These are phyloP conservation scores for Neodontobutis hainanensis DNA, from an alignment of 2,113 vertebrate species.

Conservation along the genomic window DNA sequence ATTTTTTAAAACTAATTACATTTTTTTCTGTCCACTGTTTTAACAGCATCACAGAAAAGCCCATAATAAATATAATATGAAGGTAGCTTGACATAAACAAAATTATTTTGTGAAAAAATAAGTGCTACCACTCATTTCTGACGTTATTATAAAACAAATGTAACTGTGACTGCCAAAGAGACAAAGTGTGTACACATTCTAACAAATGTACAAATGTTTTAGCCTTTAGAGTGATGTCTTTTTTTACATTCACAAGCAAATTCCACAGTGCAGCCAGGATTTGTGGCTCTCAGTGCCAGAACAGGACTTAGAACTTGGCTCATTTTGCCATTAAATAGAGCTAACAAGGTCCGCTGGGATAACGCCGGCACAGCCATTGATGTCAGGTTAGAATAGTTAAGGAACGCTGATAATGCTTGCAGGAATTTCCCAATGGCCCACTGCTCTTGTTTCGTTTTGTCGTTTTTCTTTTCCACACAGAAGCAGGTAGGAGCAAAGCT, in stretches of 20 bases:
- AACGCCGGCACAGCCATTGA: conserved; percentile 54
- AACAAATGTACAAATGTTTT: conserved; percentile 52
- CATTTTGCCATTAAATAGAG: conserved; percentile 68
- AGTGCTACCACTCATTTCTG: too few species aligned
- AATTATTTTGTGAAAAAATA: too few species aligned
- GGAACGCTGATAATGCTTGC: conserved; percentile 61
- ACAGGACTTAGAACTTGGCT: conserved; percentile 58
- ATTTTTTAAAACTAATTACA: too few species aligned
- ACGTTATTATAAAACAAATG: neutral
- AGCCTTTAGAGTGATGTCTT: conserved; percentile 55
- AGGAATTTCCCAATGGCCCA: conserved; percentile 59
- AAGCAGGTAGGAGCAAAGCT: conserved; percentile 45
- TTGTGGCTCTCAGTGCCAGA: conserved; percentile 50
- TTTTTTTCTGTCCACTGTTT: too few species aligned
- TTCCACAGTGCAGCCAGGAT: conserved; percentile 38
- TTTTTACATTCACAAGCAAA: conserved; percentile 44
- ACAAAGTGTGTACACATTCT: conserved; percentile 39
- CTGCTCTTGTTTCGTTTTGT: conserved; percentile 31
- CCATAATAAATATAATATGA: neutral
- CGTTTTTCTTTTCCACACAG: conserved; percentile 22
- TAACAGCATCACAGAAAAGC: too few species aligned
- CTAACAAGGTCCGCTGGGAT: conserved; percentile 76
- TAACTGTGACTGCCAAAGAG: conserved; percentile 29
- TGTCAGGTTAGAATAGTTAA: conserved; percentile 73
- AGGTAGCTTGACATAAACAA: conserved; percentile 1